phyloP scores from a whole-genome alignment of 2,113 vertebrate genomes.

The Peromyscus leucopus region DNA sequence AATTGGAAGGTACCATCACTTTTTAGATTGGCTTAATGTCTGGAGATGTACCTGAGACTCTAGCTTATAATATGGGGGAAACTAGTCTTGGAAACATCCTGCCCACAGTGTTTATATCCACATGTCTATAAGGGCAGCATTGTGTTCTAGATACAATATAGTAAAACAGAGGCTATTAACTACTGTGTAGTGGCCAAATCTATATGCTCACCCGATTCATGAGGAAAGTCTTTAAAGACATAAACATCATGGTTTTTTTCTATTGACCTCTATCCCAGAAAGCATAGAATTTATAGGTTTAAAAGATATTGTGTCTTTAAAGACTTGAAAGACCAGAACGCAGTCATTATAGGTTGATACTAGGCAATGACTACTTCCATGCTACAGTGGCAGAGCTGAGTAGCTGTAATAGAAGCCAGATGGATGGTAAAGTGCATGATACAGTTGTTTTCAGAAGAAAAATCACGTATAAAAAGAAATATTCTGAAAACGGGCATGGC shows the following conservation, averaged over 20 bases:
- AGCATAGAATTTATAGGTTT: neutral
- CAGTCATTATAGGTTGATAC: neutral
- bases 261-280: neutral
- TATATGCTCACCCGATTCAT: neutral
- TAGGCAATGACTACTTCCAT: neutral
- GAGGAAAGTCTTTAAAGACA: neutral
- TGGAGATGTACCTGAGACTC: neutral
- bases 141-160: neutral
- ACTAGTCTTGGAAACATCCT: neutral
- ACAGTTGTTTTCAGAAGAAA: neutral
- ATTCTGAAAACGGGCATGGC: neutral
- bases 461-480: slow-evolving; percentile 12
- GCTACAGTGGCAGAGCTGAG: neutral
- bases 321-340: neutral
- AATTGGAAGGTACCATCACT: neutral
- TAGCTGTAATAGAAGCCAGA: neutral
- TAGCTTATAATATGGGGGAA: neutral
- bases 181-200: neutral
- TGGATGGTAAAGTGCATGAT: neutral
- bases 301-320: neutral
- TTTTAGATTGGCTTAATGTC: neutral
- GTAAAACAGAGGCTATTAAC: neutral
- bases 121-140: neutral
- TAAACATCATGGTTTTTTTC: neutral
- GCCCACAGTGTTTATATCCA: neutral